phyloP scores from a whole-genome alignment of 2,113 vertebrate genomes.

The Gadus macrocephalus region DNA sequence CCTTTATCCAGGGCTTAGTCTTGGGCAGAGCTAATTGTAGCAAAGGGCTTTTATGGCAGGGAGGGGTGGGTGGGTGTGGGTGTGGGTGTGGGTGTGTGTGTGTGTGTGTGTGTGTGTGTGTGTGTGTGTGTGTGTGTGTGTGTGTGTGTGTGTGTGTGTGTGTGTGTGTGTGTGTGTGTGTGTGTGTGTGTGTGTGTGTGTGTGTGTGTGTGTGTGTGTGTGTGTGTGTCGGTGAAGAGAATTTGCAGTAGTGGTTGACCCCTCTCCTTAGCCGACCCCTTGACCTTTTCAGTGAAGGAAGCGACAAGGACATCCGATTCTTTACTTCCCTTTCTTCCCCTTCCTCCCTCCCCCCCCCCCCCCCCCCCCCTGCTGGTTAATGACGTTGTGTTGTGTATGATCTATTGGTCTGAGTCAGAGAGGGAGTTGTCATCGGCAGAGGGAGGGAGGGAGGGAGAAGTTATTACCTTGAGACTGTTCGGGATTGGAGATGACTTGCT shows the following conservation, averaged over 20 bases:
- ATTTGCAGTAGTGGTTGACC: constrained; percentile 57
- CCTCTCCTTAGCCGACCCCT: constrained; percentile 60
- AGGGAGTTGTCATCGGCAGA: constrained; percentile 29
- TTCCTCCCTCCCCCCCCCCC: not conserved
- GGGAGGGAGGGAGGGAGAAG: not conserved
- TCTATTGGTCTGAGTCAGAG: constrained; percentile 61
- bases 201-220: constrained; percentile 1
- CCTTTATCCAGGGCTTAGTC: too few species aligned
- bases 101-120: too few species aligned
- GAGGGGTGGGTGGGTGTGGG: too few species aligned
- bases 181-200: not conserved
- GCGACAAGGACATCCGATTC: constrained; percentile 42
- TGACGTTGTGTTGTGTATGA: constrained; percentile 56
- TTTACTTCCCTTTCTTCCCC: constrained; percentile 29
- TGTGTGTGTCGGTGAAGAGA: constrained; percentile 22
- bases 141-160: not conserved
- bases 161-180: not conserved
- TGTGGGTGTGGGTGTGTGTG: too few species aligned
- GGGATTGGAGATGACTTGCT: too few species aligned
- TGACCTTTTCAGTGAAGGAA: constrained; percentile 23
- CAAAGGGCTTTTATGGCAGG: not conserved
- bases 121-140: too few species aligned
- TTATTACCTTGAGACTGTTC: not conserved
- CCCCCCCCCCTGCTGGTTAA: constrained; percentile 38
- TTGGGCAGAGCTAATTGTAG: not conserved